phyloP scores from a whole-genome alignment of 2,888 invertebrate genomes.

The Podabrus alpinus region DNA sequence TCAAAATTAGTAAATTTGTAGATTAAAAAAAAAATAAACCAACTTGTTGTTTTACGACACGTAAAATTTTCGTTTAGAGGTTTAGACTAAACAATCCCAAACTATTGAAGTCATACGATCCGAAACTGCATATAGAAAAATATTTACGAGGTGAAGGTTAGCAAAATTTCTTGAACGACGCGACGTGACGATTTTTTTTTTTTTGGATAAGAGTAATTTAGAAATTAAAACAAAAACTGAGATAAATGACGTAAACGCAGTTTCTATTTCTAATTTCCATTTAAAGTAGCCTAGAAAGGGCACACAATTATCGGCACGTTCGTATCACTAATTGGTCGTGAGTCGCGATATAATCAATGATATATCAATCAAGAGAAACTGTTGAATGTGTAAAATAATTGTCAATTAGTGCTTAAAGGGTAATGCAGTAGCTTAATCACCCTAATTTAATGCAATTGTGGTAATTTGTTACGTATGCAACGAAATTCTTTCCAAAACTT shows the following conservation, averaged over 20 bases:
- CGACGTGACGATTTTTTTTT: too few species aligned
- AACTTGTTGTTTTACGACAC: background rate
- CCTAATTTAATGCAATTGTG: background rate
- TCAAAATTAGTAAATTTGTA: background rate
- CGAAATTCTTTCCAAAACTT: background rate
- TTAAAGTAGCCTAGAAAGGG: conserved; percentile 1
- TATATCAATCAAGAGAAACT: conserved; percentile 14
- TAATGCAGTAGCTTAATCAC: conserved; percentile 8
- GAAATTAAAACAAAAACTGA: background rate
- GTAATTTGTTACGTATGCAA: background rate
- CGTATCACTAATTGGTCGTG: conserved; percentile 8
- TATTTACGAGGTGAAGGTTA: background rate
- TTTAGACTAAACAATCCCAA: conserved; percentile 5
- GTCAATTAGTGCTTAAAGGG: conserved; percentile 15
- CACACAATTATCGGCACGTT: conserved; percentile 3
- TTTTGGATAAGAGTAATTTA: background rate
- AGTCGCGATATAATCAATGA: conserved; percentile 8
- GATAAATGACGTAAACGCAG: background rate
- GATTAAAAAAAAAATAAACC: background rate
- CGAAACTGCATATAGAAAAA: background rate
- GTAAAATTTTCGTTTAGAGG: conserved; percentile 2
- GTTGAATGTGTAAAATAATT: conserved; percentile 10
- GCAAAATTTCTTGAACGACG: background rate
- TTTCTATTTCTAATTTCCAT: background rate
- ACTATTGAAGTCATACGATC: background rate